These are phyloP conservation scores for Sebastiscus albofasciatus DNA, from an alignment of 2,797 vertebrate genomes.

Conservation along the genomic window DNA sequence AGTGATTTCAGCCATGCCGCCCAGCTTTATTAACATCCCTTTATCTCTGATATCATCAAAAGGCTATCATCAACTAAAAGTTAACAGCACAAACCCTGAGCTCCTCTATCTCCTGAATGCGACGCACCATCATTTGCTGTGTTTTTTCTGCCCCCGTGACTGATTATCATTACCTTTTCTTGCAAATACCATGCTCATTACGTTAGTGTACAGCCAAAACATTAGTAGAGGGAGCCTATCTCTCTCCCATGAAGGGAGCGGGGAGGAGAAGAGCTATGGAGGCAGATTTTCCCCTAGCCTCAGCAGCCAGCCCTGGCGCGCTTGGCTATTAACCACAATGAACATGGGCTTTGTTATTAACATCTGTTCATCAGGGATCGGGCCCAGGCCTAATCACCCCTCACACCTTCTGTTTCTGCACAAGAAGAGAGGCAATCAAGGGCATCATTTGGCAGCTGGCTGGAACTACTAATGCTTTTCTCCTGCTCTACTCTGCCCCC, in stretches of 20 bases:
- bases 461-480: slow-evolving; percentile 89
- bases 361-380: slow-evolving; percentile 89
- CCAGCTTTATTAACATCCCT: slow-evolving; percentile 76
- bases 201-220: slow-evolving; percentile 84
- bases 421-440: slow-evolving; percentile 91
- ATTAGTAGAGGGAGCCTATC: slow-evolving; percentile 83
- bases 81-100: slow-evolving; percentile 81
- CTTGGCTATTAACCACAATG: slow-evolving; percentile 89
- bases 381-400: slow-evolving; percentile 89
- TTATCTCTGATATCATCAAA: slow-evolving; percentile 81
- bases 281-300: slow-evolving; percentile 87
- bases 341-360: slow-evolving; percentile 91
- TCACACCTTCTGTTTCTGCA: slow-evolving; percentile 94
- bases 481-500: slow-evolving; percentile 68
- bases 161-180: slow-evolving; percentile 90
- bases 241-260: slow-evolving; percentile 81
- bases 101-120: slow-evolving; percentile 78
- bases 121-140: slow-evolving; percentile 80
- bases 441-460: slow-evolving; percentile 92
- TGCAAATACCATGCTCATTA: slow-evolving; percentile 89
- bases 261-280: slow-evolving; percentile 81
- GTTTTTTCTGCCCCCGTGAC: slow-evolving; percentile 79
- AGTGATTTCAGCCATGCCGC: slow-evolving; percentile 62
- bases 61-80: slow-evolving; percentile 80
- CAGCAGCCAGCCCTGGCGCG: slow-evolving; percentile 87